A percentile compares a stretch with the other conserved stretches of the same genome.
Evolutionary conservation across 2,888 invertebrate species (phyloP).

Genomic region (Metopia argyrocephala): DNA sequence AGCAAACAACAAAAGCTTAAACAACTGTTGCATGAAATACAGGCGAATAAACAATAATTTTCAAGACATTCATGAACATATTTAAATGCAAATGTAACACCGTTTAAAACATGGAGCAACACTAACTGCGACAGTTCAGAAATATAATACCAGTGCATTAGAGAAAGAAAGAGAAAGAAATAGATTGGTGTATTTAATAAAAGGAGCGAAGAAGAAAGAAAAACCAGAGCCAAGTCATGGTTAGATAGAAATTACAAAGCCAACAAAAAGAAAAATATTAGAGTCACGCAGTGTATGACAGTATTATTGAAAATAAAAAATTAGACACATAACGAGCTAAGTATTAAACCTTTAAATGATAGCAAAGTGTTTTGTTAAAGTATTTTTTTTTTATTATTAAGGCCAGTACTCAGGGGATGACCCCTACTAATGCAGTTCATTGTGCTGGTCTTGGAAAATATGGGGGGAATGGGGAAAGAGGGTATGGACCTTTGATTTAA

Average conservation of each 20-base stretch:
- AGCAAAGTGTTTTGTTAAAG: not conserved
- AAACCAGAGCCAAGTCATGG: slow-evolving; percentile 30
- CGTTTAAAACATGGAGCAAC: slow-evolving; percentile 39
- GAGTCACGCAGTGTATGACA: slow-evolving; percentile 53
- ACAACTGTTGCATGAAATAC: slow-evolving; percentile 43
- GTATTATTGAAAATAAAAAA: slow-evolving; percentile 5
- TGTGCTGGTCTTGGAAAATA: too few relatives aligned
- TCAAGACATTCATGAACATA: slow-evolving; percentile 58
- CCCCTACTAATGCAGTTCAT: too few relatives aligned
- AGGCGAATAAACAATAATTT: slow-evolving; percentile 61
- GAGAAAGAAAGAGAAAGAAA: not conserved
- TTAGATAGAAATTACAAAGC: slow-evolving; percentile 58
- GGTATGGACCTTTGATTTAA: too few relatives aligned
- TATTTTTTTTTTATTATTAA: too few relatives aligned
- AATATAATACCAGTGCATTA: not conserved
- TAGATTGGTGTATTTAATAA: not conserved
- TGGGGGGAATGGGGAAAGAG: too few relatives aligned
- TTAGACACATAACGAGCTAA: slow-evolving; percentile 17
- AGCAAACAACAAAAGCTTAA: slow-evolving; percentile 5
- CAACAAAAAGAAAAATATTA: slow-evolving; percentile 16
- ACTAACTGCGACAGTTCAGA: slow-evolving; percentile 24
- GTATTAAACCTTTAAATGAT: slow-evolving; percentile 29
- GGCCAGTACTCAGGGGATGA: too few relatives aligned
- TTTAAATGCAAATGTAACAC: slow-evolving; percentile 63
- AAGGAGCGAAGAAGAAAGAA: not conserved